Evolutionary conservation across 2,888 invertebrate genomes (phyloP).

Genomic region (Tribolium freemani): DNA sequence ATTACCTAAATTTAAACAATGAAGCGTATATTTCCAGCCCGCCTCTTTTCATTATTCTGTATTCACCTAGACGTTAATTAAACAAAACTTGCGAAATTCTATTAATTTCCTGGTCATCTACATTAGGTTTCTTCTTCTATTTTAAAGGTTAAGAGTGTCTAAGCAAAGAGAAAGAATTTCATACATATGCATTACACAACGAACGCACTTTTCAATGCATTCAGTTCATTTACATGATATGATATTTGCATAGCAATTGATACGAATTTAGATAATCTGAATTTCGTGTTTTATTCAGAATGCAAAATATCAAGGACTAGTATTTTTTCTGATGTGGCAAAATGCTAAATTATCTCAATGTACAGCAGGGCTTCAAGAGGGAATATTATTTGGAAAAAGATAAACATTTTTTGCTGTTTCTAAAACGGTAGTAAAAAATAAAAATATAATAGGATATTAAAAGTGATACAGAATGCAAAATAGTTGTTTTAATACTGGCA

Average conservation of each 20-base stretch:
- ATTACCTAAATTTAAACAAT: slow-evolving; percentile 16
- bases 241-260: slow-evolving; percentile 23
- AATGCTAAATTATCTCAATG: too few species aligned
- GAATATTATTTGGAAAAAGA: too few species aligned
- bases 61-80: neutral
- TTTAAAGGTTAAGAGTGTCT: neutral
- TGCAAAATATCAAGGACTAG: slow-evolving; percentile 19
- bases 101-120: neutral
- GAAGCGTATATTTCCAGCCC: neutral
- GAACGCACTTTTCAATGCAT: neutral
- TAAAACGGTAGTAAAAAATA: too few species aligned
- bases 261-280: slow-evolving; percentile 25
- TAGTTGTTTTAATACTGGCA: too few species aligned
- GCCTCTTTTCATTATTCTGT: too few species aligned
- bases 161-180: neutral
- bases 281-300: slow-evolving; percentile 18
- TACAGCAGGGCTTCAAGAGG: too few species aligned
- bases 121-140: neutral
- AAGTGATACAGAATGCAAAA: too few species aligned
- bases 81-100: neutral
- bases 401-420: too few species aligned
- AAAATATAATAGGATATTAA: too few species aligned
- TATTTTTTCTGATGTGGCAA: neutral
- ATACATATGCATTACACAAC: slow-evolving; percentile 4
- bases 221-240: slow-evolving; percentile 22